Conservation (phyloP, 1,140 invertebrate genomes). For the Tetramorium parvispinum region DNA sequence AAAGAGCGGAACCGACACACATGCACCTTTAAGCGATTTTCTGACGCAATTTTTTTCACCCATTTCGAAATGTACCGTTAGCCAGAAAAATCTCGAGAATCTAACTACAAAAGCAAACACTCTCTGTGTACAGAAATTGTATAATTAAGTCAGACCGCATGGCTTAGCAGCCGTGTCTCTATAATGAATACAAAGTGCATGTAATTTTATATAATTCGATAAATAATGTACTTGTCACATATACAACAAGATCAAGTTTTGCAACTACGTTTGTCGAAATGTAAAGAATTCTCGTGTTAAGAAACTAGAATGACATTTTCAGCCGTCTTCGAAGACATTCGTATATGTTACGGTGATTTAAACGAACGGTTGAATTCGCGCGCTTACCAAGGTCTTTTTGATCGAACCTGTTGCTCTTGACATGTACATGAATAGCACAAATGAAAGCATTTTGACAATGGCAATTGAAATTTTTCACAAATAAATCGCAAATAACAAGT, state of each 20-base stretch:
- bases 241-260: constrained; percentile 2
- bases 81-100: constrained; percentile 36
- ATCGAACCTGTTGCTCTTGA: constrained; percentile 53
- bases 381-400: constrained; percentile 47
- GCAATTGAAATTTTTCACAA: neutral
- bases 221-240: constrained; percentile 19
- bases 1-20: constrained; percentile 26
- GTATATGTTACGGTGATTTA: constrained; percentile 30
- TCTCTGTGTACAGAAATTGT: constrained; percentile 14
- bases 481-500: neutral
- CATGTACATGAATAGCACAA: neutral
- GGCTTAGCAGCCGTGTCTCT: neutral
- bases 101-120: neutral
- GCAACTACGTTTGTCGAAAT: constrained; percentile 10
- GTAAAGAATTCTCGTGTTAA: neutral
- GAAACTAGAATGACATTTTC: constrained; percentile 4
- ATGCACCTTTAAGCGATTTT: constrained; percentile 42
- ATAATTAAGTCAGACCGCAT: constrained; percentile 23
- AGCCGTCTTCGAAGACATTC: neutral
- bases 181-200: constrained; percentile 15
- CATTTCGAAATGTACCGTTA: constrained; percentile 75
- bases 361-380: constrained; percentile 62
- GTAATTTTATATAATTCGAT: constrained; percentile 6
- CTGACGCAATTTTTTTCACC: constrained; percentile 74
- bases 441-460: neutral